phyloP scores from a whole-genome alignment of 2,888 invertebrate genomes.

The Escarpia spicata region DNA sequence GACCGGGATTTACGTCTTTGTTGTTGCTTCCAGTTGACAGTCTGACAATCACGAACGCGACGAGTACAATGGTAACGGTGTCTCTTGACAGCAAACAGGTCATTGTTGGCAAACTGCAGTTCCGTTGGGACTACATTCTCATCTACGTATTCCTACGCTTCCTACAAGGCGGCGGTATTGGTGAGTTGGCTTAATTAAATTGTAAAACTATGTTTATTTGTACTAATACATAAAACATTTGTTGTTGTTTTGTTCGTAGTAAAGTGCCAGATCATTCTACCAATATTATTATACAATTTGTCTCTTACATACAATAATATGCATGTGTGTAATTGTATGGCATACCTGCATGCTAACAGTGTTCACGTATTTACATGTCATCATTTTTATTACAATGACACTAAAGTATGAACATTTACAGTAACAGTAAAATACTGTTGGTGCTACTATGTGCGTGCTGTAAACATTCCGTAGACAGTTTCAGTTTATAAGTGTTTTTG shows the following conservation, averaged over 20 bases:
- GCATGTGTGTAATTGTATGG: too few relatives aligned
- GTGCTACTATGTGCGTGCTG: background rate
- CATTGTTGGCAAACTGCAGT: constrained; percentile 61
- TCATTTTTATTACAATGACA: too few relatives aligned
- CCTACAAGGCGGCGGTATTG: constrained; percentile 88
- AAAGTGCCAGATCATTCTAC: background rate
- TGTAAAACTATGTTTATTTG: background rate
- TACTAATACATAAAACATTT: background rate
- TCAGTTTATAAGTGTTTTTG: too few relatives aligned
- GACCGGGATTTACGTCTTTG: background rate
- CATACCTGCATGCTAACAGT: too few relatives aligned
- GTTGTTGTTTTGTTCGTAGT: background rate
- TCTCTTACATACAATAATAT: background rate
- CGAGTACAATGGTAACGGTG: background rate
- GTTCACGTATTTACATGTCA: too few relatives aligned
- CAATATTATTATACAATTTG: background rate
- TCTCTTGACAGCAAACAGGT: constrained; percentile 8
- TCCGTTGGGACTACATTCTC: constrained; percentile 90
- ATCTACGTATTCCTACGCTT: constrained; percentile 90
- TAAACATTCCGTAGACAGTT: too few relatives aligned
- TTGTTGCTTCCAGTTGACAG: constrained; percentile 79
- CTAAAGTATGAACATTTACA: too few relatives aligned
- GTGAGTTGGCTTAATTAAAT: constrained; percentile 45
- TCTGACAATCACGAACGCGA: constrained; percentile 68
- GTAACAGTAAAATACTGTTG: background rate